A percentile compares a stretch with the other conserved stretches of the same genome.
Evolutionary conservation across 2,797 vertebrate genomes (phyloP).

Genomic region (Amblyraja radiata): DNA sequence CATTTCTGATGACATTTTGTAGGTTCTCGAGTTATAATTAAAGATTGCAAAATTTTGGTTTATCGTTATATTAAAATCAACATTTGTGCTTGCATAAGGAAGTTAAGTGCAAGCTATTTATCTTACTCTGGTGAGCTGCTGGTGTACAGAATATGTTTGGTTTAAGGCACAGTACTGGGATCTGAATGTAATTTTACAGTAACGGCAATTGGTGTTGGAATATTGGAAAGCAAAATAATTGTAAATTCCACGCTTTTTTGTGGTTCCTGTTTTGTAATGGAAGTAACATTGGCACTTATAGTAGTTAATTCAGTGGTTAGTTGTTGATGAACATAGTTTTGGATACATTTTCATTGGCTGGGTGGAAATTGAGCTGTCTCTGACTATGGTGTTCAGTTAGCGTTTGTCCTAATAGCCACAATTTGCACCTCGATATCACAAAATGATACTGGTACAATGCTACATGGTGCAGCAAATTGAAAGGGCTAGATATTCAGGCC

Average conservation of each 20-base stretch:
- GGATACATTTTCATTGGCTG: neutral
- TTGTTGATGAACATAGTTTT: neutral
- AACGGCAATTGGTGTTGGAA: neutral
- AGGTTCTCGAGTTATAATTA: neutral
- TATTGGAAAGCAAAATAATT: neutral
- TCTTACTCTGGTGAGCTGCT: neutral
- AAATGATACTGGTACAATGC: neutral
- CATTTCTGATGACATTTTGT: neutral
- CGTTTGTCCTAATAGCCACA: neutral
- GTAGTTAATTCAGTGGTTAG: neutral
- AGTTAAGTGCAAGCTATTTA: neutral
- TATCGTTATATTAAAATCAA: no score
- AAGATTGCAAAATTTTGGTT: no score
- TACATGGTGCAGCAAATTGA: neutral
- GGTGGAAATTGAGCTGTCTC: neutral
- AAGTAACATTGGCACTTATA: neutral
- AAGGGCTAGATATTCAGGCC: neutral
- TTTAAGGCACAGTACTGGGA: neutral
- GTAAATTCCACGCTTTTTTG: no score
- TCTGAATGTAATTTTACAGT: neutral
- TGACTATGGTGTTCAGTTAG: neutral
- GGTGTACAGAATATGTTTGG: no score
- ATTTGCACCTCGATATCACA: neutral
- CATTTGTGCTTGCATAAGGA: neutral
- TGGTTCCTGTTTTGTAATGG: neutral